These are phyloP conservation scores for Agrochola lychnidis DNA, from an alignment of 2,888 invertebrate species.

Conservation along the genomic window DNA sequence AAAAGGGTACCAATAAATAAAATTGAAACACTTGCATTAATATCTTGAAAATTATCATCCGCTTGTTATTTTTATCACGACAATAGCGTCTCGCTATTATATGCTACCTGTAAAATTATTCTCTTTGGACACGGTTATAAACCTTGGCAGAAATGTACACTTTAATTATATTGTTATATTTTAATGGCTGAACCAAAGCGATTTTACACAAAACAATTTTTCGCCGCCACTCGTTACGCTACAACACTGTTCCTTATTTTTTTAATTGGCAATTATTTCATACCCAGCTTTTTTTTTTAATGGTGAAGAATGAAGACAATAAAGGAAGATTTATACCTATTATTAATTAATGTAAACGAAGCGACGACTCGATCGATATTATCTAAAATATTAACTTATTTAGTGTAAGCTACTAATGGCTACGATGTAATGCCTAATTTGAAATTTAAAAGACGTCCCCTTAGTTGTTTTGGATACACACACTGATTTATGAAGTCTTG, in stretches of 20 bases:
- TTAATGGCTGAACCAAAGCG: conserved; percentile 87
- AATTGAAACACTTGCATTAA: background rate
- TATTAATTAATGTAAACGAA: conserved; percentile 86
- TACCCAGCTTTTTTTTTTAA: conserved; percentile 84
- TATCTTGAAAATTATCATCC: conserved; percentile 19
- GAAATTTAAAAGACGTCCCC: conserved; percentile 75
- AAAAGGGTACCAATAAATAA: background rate
- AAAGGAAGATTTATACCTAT: conserved; percentile 90
- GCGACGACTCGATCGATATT: conserved; percentile 84
- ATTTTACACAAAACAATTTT: conserved; percentile 78
- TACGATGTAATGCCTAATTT: conserved; percentile 76
- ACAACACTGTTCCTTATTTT: conserved; percentile 74
- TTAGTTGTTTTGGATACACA: conserved; percentile 68
- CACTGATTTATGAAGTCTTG: conserved; percentile 68
- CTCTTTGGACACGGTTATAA: conserved; percentile 83
- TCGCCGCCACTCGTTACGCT: conserved; percentile 86
- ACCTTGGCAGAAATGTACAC: conserved; percentile 81
- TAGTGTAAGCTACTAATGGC: conserved; percentile 83
- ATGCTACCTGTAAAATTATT: conserved; percentile 71
- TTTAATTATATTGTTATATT: conserved; percentile 74
- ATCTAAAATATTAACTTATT: conserved; percentile 86
- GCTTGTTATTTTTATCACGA: conserved; percentile 63
- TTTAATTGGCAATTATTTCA: conserved; percentile 68
- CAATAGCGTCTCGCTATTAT: conserved; percentile 68
- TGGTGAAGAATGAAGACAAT: conserved; percentile 89